Base-by-base conservation (phyloP, 1,140 invertebrate genomes). In the Wasmannia auropunctata region DNA sequence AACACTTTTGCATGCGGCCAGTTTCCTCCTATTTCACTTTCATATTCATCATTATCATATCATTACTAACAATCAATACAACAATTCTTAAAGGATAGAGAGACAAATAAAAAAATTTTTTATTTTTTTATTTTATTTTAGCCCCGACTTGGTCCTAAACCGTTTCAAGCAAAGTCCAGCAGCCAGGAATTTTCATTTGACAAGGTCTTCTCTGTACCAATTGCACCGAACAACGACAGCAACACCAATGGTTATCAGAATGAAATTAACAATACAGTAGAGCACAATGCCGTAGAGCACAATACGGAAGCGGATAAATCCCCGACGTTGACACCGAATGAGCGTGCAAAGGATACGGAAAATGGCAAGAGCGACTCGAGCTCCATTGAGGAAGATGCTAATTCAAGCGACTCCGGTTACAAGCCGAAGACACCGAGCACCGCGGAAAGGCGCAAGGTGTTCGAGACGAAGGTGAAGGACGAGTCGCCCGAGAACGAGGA, bases 121-220 rank as follows among this genome's bases (percentile, higher is more conserved):
- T 37, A 37, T 77, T 79, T 60, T 79, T 86, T 83, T 72, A 79
- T 86, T 43, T 80, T 8, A 83, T 92, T 93, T 80, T 95, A 98
- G 97, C 97, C 97, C 25, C 96, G 97, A 22, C 95, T 98, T 11
- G 97, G 97, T 31, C 97, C 97, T 28, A 98, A 98, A 92, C 97
- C 97, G 14, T 98, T 98, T 91, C 97, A 97, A 60, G 96, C 97
- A 28, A 97, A 97, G 28, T 96, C 96, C 0, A 96, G 96, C 22
- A 96, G 95, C 88, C 96, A 97, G 80, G 96, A 97, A 86, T 97
- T 97, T 91, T 97, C 96, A 0, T 98, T 98, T 87, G 97, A 97
- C 91, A 97, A 97, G 92, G 97, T 98, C 4, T 98, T 98, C 92
- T 97, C 96, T 0, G 97, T 98, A 4, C 97, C 97, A 0, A 93